Evolutionary conservation across 1,140 invertebrate genomes (phyloP), one percentile per base, ranked within the genome.

Genomic region (Aphaenogaster rudis): DNA sequence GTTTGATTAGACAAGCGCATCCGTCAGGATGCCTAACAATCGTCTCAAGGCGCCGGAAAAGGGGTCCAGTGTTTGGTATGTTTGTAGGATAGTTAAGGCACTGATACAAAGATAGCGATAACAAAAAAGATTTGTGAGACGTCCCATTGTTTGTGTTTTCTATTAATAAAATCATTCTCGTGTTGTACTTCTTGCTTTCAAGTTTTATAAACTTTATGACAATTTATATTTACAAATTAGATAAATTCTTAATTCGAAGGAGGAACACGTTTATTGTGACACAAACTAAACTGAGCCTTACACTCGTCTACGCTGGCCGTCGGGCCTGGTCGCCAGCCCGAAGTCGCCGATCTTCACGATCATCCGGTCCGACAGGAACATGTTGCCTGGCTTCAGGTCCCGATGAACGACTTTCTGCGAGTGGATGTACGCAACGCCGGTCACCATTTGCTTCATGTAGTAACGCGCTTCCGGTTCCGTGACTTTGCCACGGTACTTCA

Each of bases 281-380:
- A 6, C 39, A 79, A 86, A 80, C 6, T 59, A 63, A 50, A 54
- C 9, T 57, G 52, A 17, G 7, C 94, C 96, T 96, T 94, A 97
- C 96, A 96, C 96, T 94, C 97, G 97, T 86, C 96, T 95, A 88
- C 91, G 89, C 76, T 97, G 96, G 54, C 96, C 96, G 82, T 97
- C 96, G 2, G 97, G 94, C 63, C 95, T 95, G 0, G 97, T 97
- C 6, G 97, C 97, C 33, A 98, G 93, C 9, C 97, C 97, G 94
- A 98, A 98, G 92, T 98, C 97, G 45, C 97, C 97, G 87, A 98
- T 97, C 94, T 98, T 98, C 9, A 97, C 95, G 72, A 96, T 96
- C 96, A 98, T 97, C 50, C 97, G 96, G 77, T 97, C 96, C 88
- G 97, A 97, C 15, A 98, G 95, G 92, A 98, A 97, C 93, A 98